phyloP scores from a whole-genome alignment of 2,797 vertebrate species.

The Poeciliopsis presidionis region DNA sequence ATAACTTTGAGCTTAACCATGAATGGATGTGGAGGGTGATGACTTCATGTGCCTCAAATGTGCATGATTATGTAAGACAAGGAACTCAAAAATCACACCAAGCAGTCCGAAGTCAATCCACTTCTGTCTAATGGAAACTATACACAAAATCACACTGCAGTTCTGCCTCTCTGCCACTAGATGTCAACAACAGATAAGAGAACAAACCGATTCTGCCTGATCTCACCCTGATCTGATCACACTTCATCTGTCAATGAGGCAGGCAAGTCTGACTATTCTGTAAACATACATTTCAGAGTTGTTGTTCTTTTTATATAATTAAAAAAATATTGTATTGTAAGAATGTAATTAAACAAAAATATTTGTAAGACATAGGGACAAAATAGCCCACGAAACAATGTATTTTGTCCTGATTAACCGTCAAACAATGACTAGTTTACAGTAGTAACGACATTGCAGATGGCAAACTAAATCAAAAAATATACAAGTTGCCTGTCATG shows the following conservation, averaged over 20 bases:
- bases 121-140: neutral
- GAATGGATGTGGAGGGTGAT: neutral
- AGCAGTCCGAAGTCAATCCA: neutral
- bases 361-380: too few species aligned
- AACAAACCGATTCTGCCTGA: neutral
- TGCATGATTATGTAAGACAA: neutral
- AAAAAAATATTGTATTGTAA: neutral
- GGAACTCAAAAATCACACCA: neutral
- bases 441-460: too few species aligned
- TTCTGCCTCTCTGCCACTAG: neutral
- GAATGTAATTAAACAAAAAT: too few species aligned
- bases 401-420: too few species aligned
- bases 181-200: neutral
- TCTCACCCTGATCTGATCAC: neutral
- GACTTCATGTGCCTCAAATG: neutral
- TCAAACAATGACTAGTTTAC: too few species aligned
- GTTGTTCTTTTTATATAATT: neutral
- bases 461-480: too few species aligned
- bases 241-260: neutral
- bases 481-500: too few species aligned
- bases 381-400: too few species aligned
- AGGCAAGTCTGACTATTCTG: neutral
- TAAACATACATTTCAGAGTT: neutral
- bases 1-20: neutral
- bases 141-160: neutral